These are phyloP conservation scores for Epirrita christyi DNA, from an alignment of 2,888 invertebrate species.

Conservation along the genomic window DNA sequence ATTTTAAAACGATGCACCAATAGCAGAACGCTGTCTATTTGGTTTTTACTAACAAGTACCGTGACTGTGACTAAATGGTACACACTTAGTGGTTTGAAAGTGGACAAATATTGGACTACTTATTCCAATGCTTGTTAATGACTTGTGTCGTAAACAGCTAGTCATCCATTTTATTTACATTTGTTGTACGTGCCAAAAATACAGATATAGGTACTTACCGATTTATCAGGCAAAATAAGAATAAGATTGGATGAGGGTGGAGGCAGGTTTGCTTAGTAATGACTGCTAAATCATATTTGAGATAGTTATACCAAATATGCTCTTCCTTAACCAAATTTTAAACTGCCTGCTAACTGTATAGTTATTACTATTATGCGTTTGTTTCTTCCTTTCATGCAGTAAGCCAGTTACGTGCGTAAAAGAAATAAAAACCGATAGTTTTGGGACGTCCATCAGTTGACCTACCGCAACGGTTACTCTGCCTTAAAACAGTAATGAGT, in stretches of 20 bases:
- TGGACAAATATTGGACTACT: slow-evolving; percentile 14
- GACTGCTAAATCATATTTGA: too few relatives aligned
- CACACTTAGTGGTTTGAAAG: slow-evolving; percentile 3
- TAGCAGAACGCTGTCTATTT: neutral
- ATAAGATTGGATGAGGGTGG: neutral
- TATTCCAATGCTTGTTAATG: neutral
- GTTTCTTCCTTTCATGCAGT: too few relatives aligned
- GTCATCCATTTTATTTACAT: neutral
- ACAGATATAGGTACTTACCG: neutral
- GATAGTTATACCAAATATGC: too few relatives aligned
- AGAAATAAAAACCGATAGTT: too few relatives aligned
- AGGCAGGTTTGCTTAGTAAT: neutral
- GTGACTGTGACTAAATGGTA: slow-evolving; percentile 14
- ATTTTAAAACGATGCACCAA: neutral
- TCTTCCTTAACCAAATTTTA: too few relatives aligned
- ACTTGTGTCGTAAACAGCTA: neutral
- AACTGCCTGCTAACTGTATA: too few relatives aligned
- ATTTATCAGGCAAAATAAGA: neutral
- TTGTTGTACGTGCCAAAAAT: slow-evolving; percentile 1
- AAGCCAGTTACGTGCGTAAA: too few relatives aligned
- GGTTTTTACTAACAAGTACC: neutral
- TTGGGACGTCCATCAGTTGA: neutral
- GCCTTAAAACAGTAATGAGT: slow-evolving; percentile 35
- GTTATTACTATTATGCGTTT: too few relatives aligned
- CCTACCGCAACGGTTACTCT: slow-evolving; percentile 9